Evolutionary conservation across 2,888 invertebrate genomes (phyloP).

Genomic region (Apamea anceps): DNA sequence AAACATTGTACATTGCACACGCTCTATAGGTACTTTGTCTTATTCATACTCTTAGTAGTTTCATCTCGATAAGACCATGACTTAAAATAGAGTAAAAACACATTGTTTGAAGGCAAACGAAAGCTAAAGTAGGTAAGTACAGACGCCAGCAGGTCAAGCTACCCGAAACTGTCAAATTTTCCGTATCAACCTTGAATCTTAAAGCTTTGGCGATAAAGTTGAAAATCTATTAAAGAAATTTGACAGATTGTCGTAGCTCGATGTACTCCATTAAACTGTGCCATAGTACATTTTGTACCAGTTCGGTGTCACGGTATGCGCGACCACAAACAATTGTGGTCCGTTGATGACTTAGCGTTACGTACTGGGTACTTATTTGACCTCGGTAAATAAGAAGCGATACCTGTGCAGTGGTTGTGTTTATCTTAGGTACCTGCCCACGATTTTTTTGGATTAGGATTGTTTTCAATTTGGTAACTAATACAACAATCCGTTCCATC

Average conservation of each 20-base stretch:
- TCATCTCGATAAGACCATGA: slow-evolving; percentile 4
- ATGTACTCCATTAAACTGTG: slow-evolving; percentile 1
- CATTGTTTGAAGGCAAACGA: slow-evolving; percentile 34
- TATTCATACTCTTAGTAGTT: slow-evolving; percentile 8
- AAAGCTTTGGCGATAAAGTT: too few relatives aligned
- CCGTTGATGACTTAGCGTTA: slow-evolving; percentile 48
- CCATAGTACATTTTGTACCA: slow-evolving; percentile 33
- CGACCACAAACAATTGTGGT: slow-evolving; percentile 60
- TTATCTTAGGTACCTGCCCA: background rate
- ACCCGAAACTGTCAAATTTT: too few relatives aligned
- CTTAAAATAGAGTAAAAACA: slow-evolving; percentile 7
- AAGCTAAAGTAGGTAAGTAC: slow-evolving; percentile 26
- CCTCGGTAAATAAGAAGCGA: slow-evolving; percentile 42
- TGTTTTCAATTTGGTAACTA: too few relatives aligned
- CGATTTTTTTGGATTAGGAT: background rate
- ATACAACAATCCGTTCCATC: too few relatives aligned
- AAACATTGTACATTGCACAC: background rate
- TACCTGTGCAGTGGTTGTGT: slow-evolving; percentile 21
- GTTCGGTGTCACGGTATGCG: slow-evolving; percentile 51
- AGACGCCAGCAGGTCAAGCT: too few relatives aligned
- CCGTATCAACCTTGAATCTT: too few relatives aligned
- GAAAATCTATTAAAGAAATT: too few relatives aligned
- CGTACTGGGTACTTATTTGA: slow-evolving; percentile 43
- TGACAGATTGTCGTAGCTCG: too few relatives aligned
- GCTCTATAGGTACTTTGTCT: background rate